Evolutionary conservation across 2,797 vertebrate genomes (phyloP), one percentile per base, ranked within the genome.

Genomic region (Myotis myotis): DNA sequence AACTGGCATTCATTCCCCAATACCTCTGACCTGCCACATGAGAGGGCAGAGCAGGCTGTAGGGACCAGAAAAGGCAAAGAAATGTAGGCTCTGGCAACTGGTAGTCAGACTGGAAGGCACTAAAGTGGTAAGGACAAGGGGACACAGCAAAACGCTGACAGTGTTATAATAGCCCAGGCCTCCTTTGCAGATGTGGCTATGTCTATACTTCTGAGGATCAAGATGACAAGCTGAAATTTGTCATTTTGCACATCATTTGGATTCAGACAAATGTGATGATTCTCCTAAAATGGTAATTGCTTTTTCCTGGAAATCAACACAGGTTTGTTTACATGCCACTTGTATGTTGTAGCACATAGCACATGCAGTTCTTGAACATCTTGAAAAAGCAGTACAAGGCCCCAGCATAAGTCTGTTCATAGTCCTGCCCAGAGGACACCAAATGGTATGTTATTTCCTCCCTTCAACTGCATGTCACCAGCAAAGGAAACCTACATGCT

Each of bases 391-490:
- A 0, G 71, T 87, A 71, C 49, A 94, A 90, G 93, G 89, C 93
- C 82, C 84, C 76, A 78, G 96, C 76, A 91, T 64, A 91, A 89
- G 93, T 95, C 94, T 85, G 1, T 92, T 97, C 96, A 89, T 49
- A 96, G 93, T 76, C 74, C 85, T 87, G 60, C 68, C 92, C 84
- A 33, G 89, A 66, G 89, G 94, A 97, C 96, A 95, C 64, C 92
- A 94, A 95, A 92, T 94, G 90, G 78, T 89, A 53, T 91, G 79
- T 92, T 97, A 97, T 95, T 97, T 97, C 33, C 88, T 88, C 88
- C 88, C 93, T 93, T 62, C n/a, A 92, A 53, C 53, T 86, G 68
- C 64, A 79, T 96, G 95, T 97, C 97, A 94, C 92, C 95, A 86
- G 81, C 60, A 96, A 86, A 97, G 95, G 95, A 97, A 93, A 80